These are phyloP conservation scores for Drosophila pseudotakahashii DNA, from an alignment of 2,888 invertebrate genomes.

Conservation along the genomic window DNA sequence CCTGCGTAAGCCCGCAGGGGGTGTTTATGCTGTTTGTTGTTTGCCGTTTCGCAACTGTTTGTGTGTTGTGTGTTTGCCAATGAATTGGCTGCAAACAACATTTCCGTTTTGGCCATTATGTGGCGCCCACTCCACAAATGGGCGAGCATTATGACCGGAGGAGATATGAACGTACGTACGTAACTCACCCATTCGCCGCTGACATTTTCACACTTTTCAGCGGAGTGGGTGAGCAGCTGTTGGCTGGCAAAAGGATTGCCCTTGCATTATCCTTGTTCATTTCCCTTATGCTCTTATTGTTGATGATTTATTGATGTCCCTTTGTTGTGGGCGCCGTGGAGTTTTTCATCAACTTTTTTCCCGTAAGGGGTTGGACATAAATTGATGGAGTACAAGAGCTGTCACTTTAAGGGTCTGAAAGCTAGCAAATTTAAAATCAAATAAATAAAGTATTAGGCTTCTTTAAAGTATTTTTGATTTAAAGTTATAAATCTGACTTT, in stretches of 20 bases:
- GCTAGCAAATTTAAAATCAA: background rate
- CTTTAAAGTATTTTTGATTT: background rate
- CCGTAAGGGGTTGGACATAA: background rate
- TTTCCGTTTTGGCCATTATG: conserved; percentile 68
- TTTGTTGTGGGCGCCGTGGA: conserved; percentile 16
- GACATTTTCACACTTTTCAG: conserved; percentile 66
- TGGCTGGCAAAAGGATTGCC: conserved; percentile 47
- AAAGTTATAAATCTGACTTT: too few species aligned
- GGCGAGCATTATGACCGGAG: conserved; percentile 22
- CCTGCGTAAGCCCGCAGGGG: conserved; percentile 63
- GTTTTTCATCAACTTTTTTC: conserved; percentile 23
- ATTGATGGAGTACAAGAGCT: background rate
- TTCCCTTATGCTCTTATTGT: conserved; percentile 42
- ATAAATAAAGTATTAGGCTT: too few species aligned
- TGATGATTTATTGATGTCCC: conserved; percentile 71
- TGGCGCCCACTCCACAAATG: conserved; percentile 34
- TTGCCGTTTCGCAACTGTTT: conserved; percentile 53
- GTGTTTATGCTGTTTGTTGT: conserved; percentile 50
- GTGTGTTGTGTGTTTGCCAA: conserved; percentile 70
- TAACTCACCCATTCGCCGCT: conserved; percentile 45
- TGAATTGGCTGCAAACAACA: conserved; percentile 73
- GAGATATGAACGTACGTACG: background rate
- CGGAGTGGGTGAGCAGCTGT: conserved; percentile 50
- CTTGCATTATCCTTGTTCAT: conserved; percentile 54
- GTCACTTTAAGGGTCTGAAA: background rate